phyloP scores from a whole-genome alignment of 2,888 invertebrate species.

The Disparrhopalites patrizii region DNA sequence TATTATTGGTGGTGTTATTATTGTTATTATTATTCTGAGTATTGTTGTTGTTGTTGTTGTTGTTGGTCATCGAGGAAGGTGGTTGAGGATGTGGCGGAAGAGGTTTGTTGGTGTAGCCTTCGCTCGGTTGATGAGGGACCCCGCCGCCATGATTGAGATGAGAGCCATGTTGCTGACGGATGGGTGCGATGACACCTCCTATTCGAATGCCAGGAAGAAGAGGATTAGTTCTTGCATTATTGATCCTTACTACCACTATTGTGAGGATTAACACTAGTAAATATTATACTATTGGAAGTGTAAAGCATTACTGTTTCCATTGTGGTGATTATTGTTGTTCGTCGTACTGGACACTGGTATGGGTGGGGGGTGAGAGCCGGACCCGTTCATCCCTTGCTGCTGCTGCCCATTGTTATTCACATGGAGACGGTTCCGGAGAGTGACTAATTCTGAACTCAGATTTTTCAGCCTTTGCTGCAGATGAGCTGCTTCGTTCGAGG shows the following conservation, averaged over 20 bases:
- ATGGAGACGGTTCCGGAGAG: conserved; percentile 82
- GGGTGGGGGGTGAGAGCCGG: conserved; percentile 42
- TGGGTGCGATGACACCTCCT: neutral
- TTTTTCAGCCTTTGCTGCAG: conserved; percentile 85
- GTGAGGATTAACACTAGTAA: too few species aligned
- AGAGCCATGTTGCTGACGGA: conserved; percentile 16
- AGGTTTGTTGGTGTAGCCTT: conserved; percentile 44
- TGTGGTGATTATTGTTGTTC: neutral
- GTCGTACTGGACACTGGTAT: neutral
- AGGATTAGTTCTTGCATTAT: neutral
- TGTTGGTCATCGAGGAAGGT: conserved; percentile 18
- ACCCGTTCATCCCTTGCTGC: conserved; percentile 26
- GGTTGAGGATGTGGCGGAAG: conserved; percentile 43
- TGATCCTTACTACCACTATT: too few species aligned
- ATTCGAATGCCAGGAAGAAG: neutral
- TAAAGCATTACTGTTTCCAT: neutral
- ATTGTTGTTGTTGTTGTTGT: conserved; percentile 11
- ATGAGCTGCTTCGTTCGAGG: conserved; percentile 90
- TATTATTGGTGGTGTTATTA: conserved; percentile 30
- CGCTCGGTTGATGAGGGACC: conserved; percentile 2
- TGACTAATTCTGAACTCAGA: conserved; percentile 85
- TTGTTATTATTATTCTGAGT: conserved; percentile 28
- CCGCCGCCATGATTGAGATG: too few species aligned
- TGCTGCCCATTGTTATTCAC: conserved; percentile 56
- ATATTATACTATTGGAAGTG: neutral